Percentiles rank a stretch among this genome's conserved stretches.
phyloP scores from a whole-genome alignment of 2,797 vertebrate species.

The Myripristis jacobus region DNA sequence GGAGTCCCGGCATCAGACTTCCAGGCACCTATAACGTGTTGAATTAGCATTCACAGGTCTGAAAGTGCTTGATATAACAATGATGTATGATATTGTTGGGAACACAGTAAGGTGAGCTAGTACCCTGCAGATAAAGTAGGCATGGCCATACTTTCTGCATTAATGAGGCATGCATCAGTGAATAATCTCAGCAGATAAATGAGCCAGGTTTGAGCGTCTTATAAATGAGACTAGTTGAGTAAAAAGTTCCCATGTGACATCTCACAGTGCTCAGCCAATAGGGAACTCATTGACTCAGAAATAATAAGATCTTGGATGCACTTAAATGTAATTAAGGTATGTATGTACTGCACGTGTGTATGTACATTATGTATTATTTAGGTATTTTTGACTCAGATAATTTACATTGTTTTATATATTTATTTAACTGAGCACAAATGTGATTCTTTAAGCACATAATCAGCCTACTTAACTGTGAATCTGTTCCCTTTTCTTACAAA shows the following conservation, averaged over 20 bases:
- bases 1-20: not conserved
- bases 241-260: conserved; percentile 68
- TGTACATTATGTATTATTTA: conserved; percentile 1
- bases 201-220: conserved; percentile 64
- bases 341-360: not conserved
- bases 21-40: too few relatives aligned
- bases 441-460: too few relatives aligned
- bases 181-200: conserved; percentile 74
- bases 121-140: conserved; percentile 41
- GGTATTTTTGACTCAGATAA: not conserved
- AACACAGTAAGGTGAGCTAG: conserved; percentile 31
- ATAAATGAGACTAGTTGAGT: conserved; percentile 69
- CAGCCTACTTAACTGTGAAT: too few relatives aligned
- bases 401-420: not conserved
- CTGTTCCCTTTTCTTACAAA: too few relatives aligned
- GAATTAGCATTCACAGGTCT: too few relatives aligned
- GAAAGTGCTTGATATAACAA: not conserved
- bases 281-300: conserved; percentile 63
- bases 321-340: conserved; percentile 29
- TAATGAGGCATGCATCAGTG: conserved; percentile 64
- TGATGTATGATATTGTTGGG: not conserved
- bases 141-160: conserved; percentile 58
- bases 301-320: conserved; percentile 30
- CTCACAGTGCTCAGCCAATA: conserved; percentile 45
- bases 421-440: not conserved